A percentile compares a stretch with the other conserved stretches of the same genome.
These are phyloP conservation scores for Sisyra nigra DNA, from an alignment of 2,888 invertebrate genomes.

Conservation along the genomic window DNA sequence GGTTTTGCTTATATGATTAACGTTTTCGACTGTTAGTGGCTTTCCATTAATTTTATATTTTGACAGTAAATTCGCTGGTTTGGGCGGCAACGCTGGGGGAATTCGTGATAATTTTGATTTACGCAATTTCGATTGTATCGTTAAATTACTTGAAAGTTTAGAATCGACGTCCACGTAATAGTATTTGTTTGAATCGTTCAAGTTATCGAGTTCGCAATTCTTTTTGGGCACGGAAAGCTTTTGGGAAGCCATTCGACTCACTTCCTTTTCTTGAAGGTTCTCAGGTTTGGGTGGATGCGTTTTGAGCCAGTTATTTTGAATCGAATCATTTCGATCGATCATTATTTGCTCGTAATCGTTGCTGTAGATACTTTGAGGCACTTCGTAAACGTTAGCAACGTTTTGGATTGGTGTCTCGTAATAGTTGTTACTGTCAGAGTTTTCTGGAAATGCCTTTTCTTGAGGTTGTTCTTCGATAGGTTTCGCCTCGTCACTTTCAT, in stretches of 20 bases:
- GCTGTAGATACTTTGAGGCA: constrained; percentile 54
- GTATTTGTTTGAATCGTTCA: constrained; percentile 32
- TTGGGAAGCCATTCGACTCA: constrained; percentile 31
- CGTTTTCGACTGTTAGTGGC: constrained; percentile 17
- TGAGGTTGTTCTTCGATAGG: background rate
- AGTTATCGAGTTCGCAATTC: constrained; percentile 32
- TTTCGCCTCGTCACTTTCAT: constrained; percentile 15
- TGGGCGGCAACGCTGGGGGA: constrained; percentile 63
- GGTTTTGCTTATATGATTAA: constrained; percentile 16
- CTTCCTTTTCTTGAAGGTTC: constrained; percentile 15
- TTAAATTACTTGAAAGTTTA: constrained; percentile 20
- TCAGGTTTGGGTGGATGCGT: constrained; percentile 10
- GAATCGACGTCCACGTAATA: constrained; percentile 48
- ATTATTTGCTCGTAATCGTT: constrained; percentile 59
- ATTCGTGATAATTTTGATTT: constrained; percentile 40
- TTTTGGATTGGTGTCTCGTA: constrained; percentile 29
- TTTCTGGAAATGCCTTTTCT: background rate
- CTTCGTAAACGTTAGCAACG: constrained; percentile 39
- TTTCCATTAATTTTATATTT: constrained; percentile 41
- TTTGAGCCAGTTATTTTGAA: constrained; percentile 3
- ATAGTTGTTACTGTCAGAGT: constrained; percentile 17
- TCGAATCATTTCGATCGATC: constrained; percentile 29
- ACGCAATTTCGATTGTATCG: constrained; percentile 18
- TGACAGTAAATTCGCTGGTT: constrained; percentile 55
- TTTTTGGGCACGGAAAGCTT: constrained; percentile 32